Evolutionary conservation across 2,113 vertebrate genomes (phyloP).

Genomic region (Paralichthys olivaceus): DNA sequence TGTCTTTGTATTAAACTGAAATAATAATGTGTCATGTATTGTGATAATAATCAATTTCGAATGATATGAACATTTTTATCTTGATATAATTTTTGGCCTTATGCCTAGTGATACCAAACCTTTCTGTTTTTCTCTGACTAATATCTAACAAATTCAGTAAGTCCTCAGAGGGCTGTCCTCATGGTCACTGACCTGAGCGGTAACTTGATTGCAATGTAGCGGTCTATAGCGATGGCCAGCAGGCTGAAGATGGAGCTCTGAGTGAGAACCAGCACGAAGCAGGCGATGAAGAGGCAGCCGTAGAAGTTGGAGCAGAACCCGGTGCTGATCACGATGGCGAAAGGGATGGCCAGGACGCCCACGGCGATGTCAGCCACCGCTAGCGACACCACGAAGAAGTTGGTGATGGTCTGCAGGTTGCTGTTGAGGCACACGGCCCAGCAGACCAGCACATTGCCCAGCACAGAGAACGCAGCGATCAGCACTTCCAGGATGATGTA

Average conservation of each 20-base stretch:
- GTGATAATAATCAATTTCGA: too few relatives aligned
- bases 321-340: slow-evolving; percentile 93
- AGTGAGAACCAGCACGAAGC: slow-evolving; percentile 95
- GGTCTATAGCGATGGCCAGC: slow-evolving; percentile 94
- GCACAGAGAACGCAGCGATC: slow-evolving; percentile 90
- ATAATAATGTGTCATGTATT: too few relatives aligned
- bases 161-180: not conserved
- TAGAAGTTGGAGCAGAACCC: slow-evolving; percentile 96
- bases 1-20: too few relatives aligned
- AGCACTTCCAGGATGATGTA: slow-evolving; percentile 92
- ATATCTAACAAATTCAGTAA: not conserved
- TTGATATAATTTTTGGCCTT: not conserved
- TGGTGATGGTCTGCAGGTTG: slow-evolving; percentile 97
- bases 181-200: slow-evolving; percentile 89
- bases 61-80: not conserved
- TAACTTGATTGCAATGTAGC: slow-evolving; percentile 94
- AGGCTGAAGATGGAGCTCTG: slow-evolving; percentile 99
- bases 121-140: not conserved
- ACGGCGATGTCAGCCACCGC: slow-evolving; percentile 95
- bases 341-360: slow-evolving; percentile 94
- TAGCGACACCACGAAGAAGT: slow-evolving; percentile 96
- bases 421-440: slow-evolving; percentile 96
- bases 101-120: not conserved
- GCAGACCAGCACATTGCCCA: slow-evolving; percentile 96
- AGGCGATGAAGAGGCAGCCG: slow-evolving; percentile 95